Evolutionary conservation across 2,888 invertebrate genomes (phyloP), one percentile per base, ranked within the genome.

Genomic region (Empis stercorea): DNA sequence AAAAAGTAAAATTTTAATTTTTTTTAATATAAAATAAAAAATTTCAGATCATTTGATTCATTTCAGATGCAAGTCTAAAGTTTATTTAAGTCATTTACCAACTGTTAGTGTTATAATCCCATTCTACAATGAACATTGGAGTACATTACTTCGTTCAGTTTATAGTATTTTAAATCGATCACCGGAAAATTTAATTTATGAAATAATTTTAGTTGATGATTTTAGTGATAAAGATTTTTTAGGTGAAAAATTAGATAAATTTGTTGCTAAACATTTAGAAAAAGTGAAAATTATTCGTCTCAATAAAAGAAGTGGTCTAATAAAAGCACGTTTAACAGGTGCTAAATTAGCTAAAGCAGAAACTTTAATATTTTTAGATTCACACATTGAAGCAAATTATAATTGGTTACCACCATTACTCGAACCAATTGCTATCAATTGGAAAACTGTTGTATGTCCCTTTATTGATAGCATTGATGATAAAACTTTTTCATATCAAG

Each of bases 401-500:
- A 93, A 94, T 68, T 94, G 93, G 92, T 65, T 94, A 52, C 93
- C 93, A 10, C 93, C 94, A 15, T 70, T 93, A 57, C 70, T 92
- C 75, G 91, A 91, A 57, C 94, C 94, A 1, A 95, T 95, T 59
- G 87, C 88, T 10, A 65, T 80, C 57, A 79, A 91, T 68, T 82
- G 86, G 60, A 81, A 79, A 57, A 87, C 88, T 4, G 93, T 86
- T 47, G 89, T 94, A 11, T 97, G 96, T 64, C 96, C 96, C 1
- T 95, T 91, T 63, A 96, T 97, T 51, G 96, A 97, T 71, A 94
- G 96, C n/a, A 78, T 97, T 45, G 92, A 92, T 0, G 71, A 78
- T 66, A 89, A 89, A 59, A 91, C 85, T 32, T 94, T 96, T 65
- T 86, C 89, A 58, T 94, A 95, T 66, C 77, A 88, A 45, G 84